Evolutionary conservation across 2,113 vertebrate species (phyloP).

Genomic region (Pontoporia blainvillei): DNA sequence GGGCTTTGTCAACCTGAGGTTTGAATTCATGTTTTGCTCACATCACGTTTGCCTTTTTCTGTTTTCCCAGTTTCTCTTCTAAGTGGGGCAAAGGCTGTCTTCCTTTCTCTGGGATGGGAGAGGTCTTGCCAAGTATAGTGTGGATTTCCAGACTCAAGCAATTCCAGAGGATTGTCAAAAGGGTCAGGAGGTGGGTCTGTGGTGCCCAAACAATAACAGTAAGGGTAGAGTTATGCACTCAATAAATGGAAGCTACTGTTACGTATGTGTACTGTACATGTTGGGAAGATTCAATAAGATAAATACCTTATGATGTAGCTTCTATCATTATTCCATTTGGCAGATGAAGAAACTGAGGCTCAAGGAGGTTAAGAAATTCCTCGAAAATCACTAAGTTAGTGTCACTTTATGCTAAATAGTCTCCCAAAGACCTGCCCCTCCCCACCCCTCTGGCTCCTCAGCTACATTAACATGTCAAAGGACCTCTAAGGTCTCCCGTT

Average conservation of each 20-base stretch:
- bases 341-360: neutral
- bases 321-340: neutral
- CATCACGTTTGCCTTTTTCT: neutral
- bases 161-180: neutral
- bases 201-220: neutral
- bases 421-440: neutral
- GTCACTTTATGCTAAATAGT: neutral
- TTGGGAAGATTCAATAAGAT: neutral
- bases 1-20: neutral
- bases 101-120: neutral
- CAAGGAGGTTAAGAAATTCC: neutral
- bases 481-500: neutral
- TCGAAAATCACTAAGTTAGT: neutral
- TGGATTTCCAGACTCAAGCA: neutral
- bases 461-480: neutral
- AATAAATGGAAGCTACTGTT: neutral
- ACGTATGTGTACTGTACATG: too few species aligned
- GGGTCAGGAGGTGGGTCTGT: neutral
- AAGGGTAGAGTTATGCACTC: neutral
- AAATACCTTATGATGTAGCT: neutral
- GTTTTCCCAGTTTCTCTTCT: neutral
- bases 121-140: neutral
- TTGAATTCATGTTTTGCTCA: neutral
- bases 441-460: neutral
- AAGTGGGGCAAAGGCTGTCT: neutral